phyloP scores from a whole-genome alignment of 2,888 invertebrate genomes.

The Dryocosmus kuriphilus region DNA sequence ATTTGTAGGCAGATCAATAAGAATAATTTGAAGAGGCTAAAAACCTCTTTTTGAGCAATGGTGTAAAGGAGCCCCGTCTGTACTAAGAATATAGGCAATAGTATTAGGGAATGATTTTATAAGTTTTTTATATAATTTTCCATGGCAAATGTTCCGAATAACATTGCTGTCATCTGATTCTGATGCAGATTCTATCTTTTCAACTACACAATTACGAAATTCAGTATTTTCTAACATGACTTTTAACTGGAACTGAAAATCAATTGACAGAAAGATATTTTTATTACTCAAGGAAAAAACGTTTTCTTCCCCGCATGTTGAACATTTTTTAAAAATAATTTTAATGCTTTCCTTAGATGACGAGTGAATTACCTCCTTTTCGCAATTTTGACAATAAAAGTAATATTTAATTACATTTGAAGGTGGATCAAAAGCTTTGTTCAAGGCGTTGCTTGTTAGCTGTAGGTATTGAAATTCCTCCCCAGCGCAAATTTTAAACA shows the following conservation, averaged over 20 bases:
- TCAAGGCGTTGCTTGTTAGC: background rate
- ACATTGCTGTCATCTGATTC: background rate
- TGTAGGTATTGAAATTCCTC: constrained; percentile 9
- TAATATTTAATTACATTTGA: constrained; percentile 27
- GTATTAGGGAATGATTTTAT: background rate
- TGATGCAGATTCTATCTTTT: background rate
- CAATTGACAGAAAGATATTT: background rate
- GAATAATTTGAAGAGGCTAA: too few relatives aligned
- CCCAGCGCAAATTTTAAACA: constrained; percentile 39
- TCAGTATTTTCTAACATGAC: background rate
- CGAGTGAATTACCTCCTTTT: constrained; percentile 17
- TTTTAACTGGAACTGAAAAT: background rate
- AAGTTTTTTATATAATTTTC: too few relatives aligned
- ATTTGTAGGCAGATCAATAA: constrained; percentile 9
- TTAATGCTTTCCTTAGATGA: constrained; percentile 17
- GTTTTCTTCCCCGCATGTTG: constrained; percentile 5
- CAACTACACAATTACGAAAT: background rate
- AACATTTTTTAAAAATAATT: background rate
- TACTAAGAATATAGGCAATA: too few relatives aligned
- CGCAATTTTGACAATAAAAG: constrained; percentile 30
- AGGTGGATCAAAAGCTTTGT: constrained; percentile 25
- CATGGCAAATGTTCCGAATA: too few relatives aligned
- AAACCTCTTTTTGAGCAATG: too few relatives aligned
- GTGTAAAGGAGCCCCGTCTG: too few relatives aligned
- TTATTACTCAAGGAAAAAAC: background rate